Base-by-base conservation (phyloP, 2,888 invertebrate species). In the Sussaba pulchella region DNA sequence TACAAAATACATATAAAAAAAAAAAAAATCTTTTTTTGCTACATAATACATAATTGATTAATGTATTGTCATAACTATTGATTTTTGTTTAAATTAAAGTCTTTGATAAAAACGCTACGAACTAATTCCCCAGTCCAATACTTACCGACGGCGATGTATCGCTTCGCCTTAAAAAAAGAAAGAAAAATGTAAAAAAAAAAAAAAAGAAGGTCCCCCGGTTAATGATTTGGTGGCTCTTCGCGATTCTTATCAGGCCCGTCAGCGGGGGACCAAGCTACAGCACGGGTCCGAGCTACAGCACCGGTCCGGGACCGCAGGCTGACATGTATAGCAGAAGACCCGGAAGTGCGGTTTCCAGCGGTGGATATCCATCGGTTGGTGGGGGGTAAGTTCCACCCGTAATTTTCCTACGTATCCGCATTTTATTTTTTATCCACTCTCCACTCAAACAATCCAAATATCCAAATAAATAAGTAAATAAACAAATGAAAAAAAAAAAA, bases 241-340 rank as follows among this genome's bases (percentile, higher is more conserved):
- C 54, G 70, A 75, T 87, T 88, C 83, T n/a, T n/a, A 81, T 87
- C 85, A 92, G 92, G 88, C 89, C 91, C 75, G 89, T 92, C 86
- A 90, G 90, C 82, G 88, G 91, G 88, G 82, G 90, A 82, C 91
- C 91, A 41, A 91, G 87, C 83, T 92, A 92, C 84, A 92, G 87
- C 82, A 87, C 89, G 71, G 89, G 87, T 66, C 88, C 89, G 8
- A 89, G 85, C 82, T 90, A 90, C 81, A 89, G 86, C 71, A 89
- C 92, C 85, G 92, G 92, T 82, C 91, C 91, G 82, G 91, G 91
- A 82, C 90, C 91, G 70, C 92, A 92, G 86, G 86, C 91, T 73
- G 92, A 92, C 78, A 90, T 91, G 91, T 92, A 91, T 83, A 92
- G 91, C 86, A 89, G 92, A 87, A 89, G 92, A 87, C 87, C 92